These are phyloP conservation scores for Epinephelus moara DNA, from an alignment of 2,113 vertebrate species.

Conservation along the genomic window DNA sequence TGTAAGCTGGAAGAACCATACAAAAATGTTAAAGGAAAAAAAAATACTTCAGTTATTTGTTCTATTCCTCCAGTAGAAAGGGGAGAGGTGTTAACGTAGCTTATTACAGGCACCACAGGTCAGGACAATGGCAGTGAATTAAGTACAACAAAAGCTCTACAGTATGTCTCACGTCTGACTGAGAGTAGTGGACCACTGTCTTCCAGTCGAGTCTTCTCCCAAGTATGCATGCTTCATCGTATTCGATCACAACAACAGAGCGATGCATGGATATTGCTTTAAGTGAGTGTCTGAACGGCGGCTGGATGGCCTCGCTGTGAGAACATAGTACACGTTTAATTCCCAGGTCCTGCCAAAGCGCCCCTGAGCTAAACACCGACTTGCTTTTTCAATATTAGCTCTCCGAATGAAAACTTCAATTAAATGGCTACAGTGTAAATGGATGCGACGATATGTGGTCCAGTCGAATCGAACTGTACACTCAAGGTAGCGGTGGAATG, in stretches of 20 bases:
- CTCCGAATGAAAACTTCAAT: constrained; percentile 1
- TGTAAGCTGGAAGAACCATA: constrained; percentile 66
- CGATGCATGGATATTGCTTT: constrained; percentile 70
- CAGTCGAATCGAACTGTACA: background rate
- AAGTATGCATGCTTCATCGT: constrained; percentile 26
- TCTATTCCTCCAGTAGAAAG: constrained; percentile 53
- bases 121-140: constrained; percentile 76
- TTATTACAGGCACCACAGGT: constrained; percentile 79
- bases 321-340: background rate
- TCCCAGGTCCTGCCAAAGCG: constrained; percentile 18
- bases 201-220: constrained; percentile 43
- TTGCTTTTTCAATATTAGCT: background rate
- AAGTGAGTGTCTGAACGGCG: constrained; percentile 13
- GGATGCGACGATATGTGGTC: constrained; percentile 21
- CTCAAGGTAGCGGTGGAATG: constrained; percentile 31
- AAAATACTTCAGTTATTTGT: constrained; percentile 62
- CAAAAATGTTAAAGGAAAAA: constrained; percentile 44
- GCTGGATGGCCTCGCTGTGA: background rate
- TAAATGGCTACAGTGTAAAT: constrained; percentile 11
- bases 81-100: constrained; percentile 46
- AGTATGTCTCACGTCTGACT: constrained; percentile 56
- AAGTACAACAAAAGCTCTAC: constrained; percentile 65
- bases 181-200: background rate
- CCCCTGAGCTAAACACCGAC: constrained; percentile 25
- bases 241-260: constrained; percentile 36